A percentile compares a stretch with the other conserved stretches of the same genome.
Evolutionary conservation across 2,888 invertebrate genomes (phyloP).

Genomic region (Chrysolina haemoptera): DNA sequence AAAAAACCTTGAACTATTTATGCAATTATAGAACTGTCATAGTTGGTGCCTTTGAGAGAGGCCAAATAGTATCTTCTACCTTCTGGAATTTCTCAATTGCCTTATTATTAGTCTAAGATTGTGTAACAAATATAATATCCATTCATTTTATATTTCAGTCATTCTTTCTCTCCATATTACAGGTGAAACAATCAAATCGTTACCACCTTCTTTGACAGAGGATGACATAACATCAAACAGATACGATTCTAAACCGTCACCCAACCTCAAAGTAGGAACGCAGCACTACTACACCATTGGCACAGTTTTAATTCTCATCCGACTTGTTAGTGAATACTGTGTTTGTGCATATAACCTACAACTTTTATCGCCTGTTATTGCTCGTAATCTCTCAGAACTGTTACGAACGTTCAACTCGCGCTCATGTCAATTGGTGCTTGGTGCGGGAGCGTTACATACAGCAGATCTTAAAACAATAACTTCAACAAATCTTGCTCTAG

Average conservation of each 20-base stretch:
- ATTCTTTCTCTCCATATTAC: conserved; percentile 14
- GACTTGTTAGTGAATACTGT: conserved; percentile 95
- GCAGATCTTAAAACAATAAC: conserved; percentile 96
- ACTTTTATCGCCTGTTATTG: conserved; percentile 84
- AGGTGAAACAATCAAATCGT: conserved; percentile 54
- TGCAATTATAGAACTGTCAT: no score
- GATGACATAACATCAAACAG: conserved; percentile 67
- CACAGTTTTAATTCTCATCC: conserved; percentile 88
- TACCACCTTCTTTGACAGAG: conserved; percentile 64
- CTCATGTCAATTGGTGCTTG: conserved; percentile 94
- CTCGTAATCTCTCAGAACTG: conserved; percentile 90
- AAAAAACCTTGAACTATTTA: no score
- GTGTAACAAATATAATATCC: no score
- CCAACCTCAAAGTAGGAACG: conserved; percentile 67
- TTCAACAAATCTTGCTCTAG: conserved; percentile 91
- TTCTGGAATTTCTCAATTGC: no score
- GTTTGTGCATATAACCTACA: conserved; percentile 83
- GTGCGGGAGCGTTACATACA: conserved; percentile 95
- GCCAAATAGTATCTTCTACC: no score
- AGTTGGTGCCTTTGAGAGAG: no score
- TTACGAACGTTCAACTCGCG: conserved; percentile 90
- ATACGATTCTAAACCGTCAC: conserved; percentile 71
- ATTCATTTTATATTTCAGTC: neutral
- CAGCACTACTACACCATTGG: conserved; percentile 84
- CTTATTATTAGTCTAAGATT: no score